Evolutionary conservation across 2,888 invertebrate genomes (phyloP).

Genomic region (Sialis fuliginosa): DNA sequence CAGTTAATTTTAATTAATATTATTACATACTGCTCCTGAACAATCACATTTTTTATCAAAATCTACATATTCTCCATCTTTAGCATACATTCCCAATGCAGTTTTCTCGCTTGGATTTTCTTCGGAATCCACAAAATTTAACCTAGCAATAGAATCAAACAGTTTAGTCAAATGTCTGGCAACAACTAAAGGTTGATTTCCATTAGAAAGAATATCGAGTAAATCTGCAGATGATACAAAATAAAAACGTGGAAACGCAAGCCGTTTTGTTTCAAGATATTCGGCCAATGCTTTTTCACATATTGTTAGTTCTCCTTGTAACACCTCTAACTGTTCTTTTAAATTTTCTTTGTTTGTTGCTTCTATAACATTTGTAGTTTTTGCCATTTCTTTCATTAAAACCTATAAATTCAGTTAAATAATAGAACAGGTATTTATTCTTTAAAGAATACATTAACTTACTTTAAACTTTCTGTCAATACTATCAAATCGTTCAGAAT

Average conservation of each 20-base stretch:
- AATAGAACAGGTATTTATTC: neutral
- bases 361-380: conserved; percentile 74
- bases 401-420: conserved; percentile 24
- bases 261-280: conserved; percentile 88
- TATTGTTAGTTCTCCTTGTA: conserved; percentile 71
- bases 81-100: conserved; percentile 77
- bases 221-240: conserved; percentile 94
- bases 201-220: conserved; percentile 86
- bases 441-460: conserved; percentile 7
- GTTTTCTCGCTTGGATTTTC: conserved; percentile 34
- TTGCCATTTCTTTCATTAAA: conserved; percentile 57
- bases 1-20: no score
- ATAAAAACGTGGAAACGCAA: conserved; percentile 92
- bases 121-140: conserved; percentile 51
- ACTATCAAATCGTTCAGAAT: conserved; percentile 79
- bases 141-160: conserved; percentile 82
- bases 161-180: conserved; percentile 85
- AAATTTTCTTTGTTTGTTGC: conserved; percentile 79
- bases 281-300: conserved; percentile 95
- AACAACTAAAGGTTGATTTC: conserved; percentile 79
- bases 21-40: conserved; percentile 54
- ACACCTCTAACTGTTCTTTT: conserved; percentile 55
- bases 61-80: conserved; percentile 84
- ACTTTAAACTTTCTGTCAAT: conserved; percentile 84
- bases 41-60: conserved; percentile 68